Evolutionary conservation across 1,140 invertebrate genomes (phyloP).

Genomic region (Aporrectodea caliginosa): DNA sequence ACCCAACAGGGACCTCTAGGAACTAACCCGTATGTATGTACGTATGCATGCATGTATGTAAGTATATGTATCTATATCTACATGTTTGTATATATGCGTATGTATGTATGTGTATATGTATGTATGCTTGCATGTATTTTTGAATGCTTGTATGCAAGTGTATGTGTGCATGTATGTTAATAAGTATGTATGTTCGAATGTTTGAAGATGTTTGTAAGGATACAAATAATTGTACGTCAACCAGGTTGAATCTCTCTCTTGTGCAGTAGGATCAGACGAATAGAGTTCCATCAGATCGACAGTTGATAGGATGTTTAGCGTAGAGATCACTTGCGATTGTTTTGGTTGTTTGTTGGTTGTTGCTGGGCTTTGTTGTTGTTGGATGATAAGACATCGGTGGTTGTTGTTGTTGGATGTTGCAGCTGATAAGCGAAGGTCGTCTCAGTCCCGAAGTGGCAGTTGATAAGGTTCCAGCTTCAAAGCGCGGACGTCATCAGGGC

Average conservation of each 20-base stretch:
- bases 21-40: no score
- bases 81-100: slow-evolving; percentile 1
- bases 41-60: no score
- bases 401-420: neutral
- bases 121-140: slow-evolving; percentile 21
- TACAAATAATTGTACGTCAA: no score
- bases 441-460: slow-evolving; percentile 19
- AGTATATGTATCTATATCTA: neutral
- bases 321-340: no score
- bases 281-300: no score
- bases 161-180: slow-evolving; percentile 17
- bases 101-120: slow-evolving; percentile 21
- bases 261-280: no score
- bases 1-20: no score
- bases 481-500: slow-evolving; percentile 31
- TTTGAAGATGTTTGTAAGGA: no score
- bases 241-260: no score
- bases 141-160: slow-evolving; percentile 7
- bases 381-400: neutral
- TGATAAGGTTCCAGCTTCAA: slow-evolving; percentile 6
- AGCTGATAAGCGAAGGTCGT: slow-evolving; percentile 28
- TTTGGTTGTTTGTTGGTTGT: no score
- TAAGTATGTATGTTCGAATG: slow-evolving; percentile 8
- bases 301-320: no score
- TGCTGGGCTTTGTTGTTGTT: neutral